Evolutionary conservation across 1,140 invertebrate species (phyloP).

Genomic region (Caligus rogercresseyi): DNA sequence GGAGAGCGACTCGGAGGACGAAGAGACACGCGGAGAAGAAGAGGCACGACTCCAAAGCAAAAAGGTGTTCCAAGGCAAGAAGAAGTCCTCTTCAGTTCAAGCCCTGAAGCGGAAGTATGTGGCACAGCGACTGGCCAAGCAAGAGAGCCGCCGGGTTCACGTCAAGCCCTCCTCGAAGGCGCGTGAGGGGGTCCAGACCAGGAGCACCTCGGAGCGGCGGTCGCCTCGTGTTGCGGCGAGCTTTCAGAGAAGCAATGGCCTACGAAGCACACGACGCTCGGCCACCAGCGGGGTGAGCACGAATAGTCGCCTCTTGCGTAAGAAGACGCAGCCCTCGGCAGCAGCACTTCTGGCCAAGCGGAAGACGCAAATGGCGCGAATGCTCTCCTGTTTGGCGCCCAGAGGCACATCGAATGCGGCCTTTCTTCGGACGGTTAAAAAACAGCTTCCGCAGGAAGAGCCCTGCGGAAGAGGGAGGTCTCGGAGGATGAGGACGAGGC

Average conservation of each 20-base stretch:
- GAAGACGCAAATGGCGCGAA: conserved; percentile 7
- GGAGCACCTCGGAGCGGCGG: not conserved
- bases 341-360: conserved; percentile 10
- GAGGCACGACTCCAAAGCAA: not conserved
- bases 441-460: not conserved
- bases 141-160: not conserved
- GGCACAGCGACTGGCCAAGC: conserved; percentile 4
- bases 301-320: not conserved
- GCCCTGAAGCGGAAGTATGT: conserved; percentile 14
- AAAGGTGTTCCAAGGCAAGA: not conserved
- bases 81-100: conserved; percentile 2
- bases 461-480: not conserved
- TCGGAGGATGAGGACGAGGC: conserved; percentile 6
- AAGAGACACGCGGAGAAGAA: not conserved
- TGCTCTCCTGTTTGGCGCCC: conserved; percentile 4
- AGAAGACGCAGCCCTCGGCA: not conserved
- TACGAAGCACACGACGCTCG: too few relatives aligned
- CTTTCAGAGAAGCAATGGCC: too few relatives aligned
- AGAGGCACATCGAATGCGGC: conserved; percentile 12
- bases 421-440: not conserved
- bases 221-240: not conserved
- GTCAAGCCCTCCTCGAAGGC: not conserved
- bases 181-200: not conserved
- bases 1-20: not conserved
- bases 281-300: not conserved